Evolutionary conservation across 1,140 invertebrate species (phyloP).

Genomic region (Trichogramma pretiosum): DNA sequence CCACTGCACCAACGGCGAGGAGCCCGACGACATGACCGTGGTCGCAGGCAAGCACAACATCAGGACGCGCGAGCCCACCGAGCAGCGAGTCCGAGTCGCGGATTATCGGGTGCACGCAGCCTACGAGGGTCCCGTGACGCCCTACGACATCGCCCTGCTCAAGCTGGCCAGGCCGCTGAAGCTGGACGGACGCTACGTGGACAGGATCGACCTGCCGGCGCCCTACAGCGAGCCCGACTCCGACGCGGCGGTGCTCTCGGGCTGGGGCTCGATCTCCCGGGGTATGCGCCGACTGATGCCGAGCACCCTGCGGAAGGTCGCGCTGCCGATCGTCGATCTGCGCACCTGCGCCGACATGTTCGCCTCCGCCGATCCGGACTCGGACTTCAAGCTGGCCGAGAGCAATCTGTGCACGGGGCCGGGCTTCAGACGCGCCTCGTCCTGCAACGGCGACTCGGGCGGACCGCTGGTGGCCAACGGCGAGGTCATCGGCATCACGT

Average conservation of each 20-base stretch:
- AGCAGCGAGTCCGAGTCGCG: conserved; percentile 40
- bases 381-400: conserved; percentile 21
- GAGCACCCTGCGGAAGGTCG: conserved; percentile 24
- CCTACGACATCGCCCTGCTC: conserved; percentile 57
- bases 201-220: conserved; percentile 43
- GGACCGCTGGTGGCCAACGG: conserved; percentile 48
- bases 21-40: conserved; percentile 16
- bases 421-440: conserved; percentile 45
- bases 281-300: conserved; percentile 14
- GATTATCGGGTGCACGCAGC: conserved; percentile 38
- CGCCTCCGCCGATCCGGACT: conserved; percentile 14
- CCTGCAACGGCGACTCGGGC: conserved; percentile 59
- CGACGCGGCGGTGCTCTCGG: conserved; percentile 35
- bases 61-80: conserved; percentile 26
- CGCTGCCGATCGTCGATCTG: conserved; percentile 25
- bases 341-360: conserved; percentile 21
- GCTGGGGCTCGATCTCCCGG: conserved; percentile 44
- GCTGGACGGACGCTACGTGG: conserved; percentile 46
- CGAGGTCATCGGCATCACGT: conserved; percentile 54
- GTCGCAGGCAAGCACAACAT: conserved; percentile 33
- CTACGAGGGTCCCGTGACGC: conserved; percentile 37
- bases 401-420: conserved; percentile 56
- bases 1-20: neutral
- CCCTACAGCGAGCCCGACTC: conserved; percentile 26
- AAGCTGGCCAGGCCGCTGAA: conserved; percentile 46